Base-by-base conservation (phyloP, 2,888 invertebrate species). In the Lamellibrachia columna region DNA sequence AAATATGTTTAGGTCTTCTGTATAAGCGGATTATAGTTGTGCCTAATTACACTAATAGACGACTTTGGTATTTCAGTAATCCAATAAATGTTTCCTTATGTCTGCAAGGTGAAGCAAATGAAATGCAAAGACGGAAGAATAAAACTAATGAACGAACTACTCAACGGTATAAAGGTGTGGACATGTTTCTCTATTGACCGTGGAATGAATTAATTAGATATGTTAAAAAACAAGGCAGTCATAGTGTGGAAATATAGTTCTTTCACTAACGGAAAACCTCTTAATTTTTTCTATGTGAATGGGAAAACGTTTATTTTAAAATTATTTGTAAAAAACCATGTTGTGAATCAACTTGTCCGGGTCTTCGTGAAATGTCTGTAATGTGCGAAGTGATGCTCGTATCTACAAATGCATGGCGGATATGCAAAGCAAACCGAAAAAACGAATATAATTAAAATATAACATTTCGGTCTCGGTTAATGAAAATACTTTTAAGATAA, bases 91-190 rank as follows among this genome's bases (percentile, higher is more conserved):
- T 75, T 11, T n/a, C n/a, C 15, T 75, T 91, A n/a, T 53, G 6
- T 91, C 90, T 93, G 40, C 94, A 94, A 40, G 93, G 92, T 94
- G 92, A 91, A 93, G 91, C 94, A 95, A 93, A 93, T 95, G 93
- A 91, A 58, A 22, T 93, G 93, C 92, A 95, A 95, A 93, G 95
- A 95, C 93, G 92, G 91, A 7, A 92, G 95, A 58, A 94, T 95
- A 52, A 95, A 95, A 93, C 92, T 95, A 52, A 94, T 95, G 92
- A 94, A 94, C 91, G 95, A 95, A 93, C 94, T 95, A 1, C 93
- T 95, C 0, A 94, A 94, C 92, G 95, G 95, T 53, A 95, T 95
- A 53, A 95, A 95, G 94, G 95, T 95, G 52, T 90, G 53, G 6
- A 28, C 75, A 75, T 22, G 22, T 15, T 3, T 92, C 52, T 75